phyloP scores from a whole-genome alignment of 1,140 invertebrate species.

The Ips typographus region DNA sequence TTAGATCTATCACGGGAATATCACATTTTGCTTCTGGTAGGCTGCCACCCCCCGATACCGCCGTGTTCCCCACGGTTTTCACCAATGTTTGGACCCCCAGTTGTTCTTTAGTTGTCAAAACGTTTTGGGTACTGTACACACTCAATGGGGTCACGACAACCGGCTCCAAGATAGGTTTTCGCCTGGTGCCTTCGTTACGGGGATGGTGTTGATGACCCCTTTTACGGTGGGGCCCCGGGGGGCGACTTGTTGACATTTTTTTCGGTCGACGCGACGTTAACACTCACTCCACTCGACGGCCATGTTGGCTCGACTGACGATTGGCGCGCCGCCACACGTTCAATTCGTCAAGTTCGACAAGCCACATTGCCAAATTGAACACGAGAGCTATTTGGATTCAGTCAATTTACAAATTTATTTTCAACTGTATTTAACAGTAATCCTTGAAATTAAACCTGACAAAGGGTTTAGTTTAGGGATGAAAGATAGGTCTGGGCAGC shows the following conservation, averaged over 20 bases:
- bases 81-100: conserved; percentile 33
- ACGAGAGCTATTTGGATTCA: too few relatives aligned
- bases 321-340: conserved; percentile 24
- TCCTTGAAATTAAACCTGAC: too few relatives aligned
- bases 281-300: conserved; percentile 50
- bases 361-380: too few relatives aligned
- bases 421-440: too few relatives aligned
- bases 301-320: conserved; percentile 53
- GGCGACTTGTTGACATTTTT: conserved; percentile 55
- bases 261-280: conserved; percentile 50
- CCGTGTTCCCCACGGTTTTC: conserved; percentile 21
- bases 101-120: conserved; percentile 42
- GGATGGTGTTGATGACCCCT: conserved; percentile 80
- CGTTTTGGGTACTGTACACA: conserved; percentile 39
- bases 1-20: conserved; percentile 51
- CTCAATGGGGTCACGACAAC: conserved; percentile 27
- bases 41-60: conserved; percentile 29
- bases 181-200: conserved; percentile 55
- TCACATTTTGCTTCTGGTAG: conserved; percentile 38
- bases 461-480: too few relatives aligned
- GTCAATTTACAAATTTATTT: too few relatives aligned
- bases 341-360: background rate
- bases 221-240: conserved; percentile 61
- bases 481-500: too few relatives aligned
- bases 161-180: conserved; percentile 50